Evolutionary conservation across 2,888 invertebrate genomes (phyloP), one percentile per base, ranked within the genome.

Genomic region (Pimpla rufipes): DNA sequence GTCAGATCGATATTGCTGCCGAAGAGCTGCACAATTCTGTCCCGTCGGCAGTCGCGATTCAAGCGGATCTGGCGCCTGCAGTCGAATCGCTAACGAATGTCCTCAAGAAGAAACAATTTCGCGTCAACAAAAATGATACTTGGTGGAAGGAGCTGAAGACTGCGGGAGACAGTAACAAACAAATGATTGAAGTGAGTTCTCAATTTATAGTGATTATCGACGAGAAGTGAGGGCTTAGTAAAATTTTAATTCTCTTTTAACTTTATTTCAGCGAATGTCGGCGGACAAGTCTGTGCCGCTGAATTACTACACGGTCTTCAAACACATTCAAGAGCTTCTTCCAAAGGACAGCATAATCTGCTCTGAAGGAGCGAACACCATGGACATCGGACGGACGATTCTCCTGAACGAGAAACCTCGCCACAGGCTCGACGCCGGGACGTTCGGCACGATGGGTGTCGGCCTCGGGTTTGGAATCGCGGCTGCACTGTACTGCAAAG

Each of bases 321-420:
- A 97, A 92, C 95, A 97, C 85, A 95, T 99, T 66, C 96, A 97
- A 89, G 95, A 96, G 62, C 93, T 94, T 76, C 95, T 98, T 79
- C 98, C 98, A 0, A 94, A 95, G 87, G 97, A 99, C 93, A 96
- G 97, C 5, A 96, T 99, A 16, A 98, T 99, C 82, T 97, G 99
- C 37, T 99, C 98, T 91, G 99, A 99, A 94, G 99, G 99, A 23
- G 99, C 99, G 45, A 99, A 99, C 93, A 99, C 99, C 0, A 99
- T 99, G 99, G 99, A 99, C 92, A 99, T 99, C 91, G 99, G 99
- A 0, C 95, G 99, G 62, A 96, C 98, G 0, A 96, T 99, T 94
- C 94, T 99, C 47, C 94, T 96, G n/a, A 98, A 99, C 92, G 95
- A 95, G 87, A 94, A 96, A 86, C 98, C 99, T 0, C 94, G 98